Evolutionary conservation across 2,888 invertebrate species (phyloP), one percentile per base, ranked within the genome.

Genomic region (Pilophorus perplexus): DNA sequence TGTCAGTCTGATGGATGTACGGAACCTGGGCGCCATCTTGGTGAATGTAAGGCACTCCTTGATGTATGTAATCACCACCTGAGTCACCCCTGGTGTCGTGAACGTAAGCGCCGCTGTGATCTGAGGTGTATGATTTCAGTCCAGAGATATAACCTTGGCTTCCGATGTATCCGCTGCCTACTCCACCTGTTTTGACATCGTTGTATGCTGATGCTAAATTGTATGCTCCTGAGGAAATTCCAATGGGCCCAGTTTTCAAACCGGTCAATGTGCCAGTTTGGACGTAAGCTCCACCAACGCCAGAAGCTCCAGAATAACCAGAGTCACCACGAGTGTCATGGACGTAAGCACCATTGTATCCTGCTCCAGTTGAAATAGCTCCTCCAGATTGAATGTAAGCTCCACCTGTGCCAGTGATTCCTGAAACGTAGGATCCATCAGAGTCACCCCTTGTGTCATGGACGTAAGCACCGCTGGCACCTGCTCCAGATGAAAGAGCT

Each of bases 1-100:
- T 40, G n/a, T 54, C 44, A 18, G 18, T 54, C 38, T 59, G 60
- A 55, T 68, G 67, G 52, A 48, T 23, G 42, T 59, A 50, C 8
- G 67, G 69, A 14, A 66, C 68, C 33, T 65, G 55, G 42, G 28
- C 59, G 20, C 68, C 67, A 23, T 59, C 69, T 23, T 66, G 55
- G 44, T 69, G 69, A 20, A 66, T 38, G 38, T 72, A 72, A 22
- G 33, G 37, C 6, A 37, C 44, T 8, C 42, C 55, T 20, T 48
- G 50, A 37, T 66, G 59, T 16, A 48, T 38, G 37, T 66, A 66
- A 5, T 40, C 50, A 12, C 66, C 66, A n/a, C 66, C 59, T 14
- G 8, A 33, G 40, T 67, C 64, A 18, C 68, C 67, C 52, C 60
- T 38, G 5, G 25, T 52, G 50, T 66, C 68, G 52, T 69, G 69